A percentile compares a stretch with the other conserved stretches of the same genome.
Conservation (phyloP, 2,888 invertebrate species). For the Cerastis leucographa region DNA sequence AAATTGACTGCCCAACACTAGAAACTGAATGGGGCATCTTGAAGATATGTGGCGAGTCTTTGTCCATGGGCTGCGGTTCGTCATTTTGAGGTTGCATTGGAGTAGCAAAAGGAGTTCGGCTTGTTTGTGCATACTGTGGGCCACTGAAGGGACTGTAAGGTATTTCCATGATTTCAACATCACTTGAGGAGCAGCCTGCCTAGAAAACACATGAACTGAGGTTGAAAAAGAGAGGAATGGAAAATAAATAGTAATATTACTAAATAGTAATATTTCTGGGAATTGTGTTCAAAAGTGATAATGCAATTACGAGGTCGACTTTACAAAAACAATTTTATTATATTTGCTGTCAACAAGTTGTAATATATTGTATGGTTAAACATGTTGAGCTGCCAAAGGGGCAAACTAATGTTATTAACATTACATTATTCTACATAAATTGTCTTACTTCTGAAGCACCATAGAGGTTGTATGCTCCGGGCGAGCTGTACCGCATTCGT, state of each 20-base stretch:
- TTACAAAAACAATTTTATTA: neutral
- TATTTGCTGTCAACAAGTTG: slow-evolving; percentile 6
- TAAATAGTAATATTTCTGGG: no score
- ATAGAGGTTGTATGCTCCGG: slow-evolving; percentile 69
- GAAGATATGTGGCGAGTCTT: slow-evolving; percentile 61
- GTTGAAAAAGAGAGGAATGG: neutral
- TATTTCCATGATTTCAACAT: slow-evolving; percentile 68
- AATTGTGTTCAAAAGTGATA: neutral
- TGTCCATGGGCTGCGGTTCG: slow-evolving; percentile 69
- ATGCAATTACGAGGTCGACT: neutral
- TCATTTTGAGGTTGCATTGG: slow-evolving; percentile 69
- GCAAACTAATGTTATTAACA: neutral
- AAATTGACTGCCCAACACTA: slow-evolving; percentile 70
- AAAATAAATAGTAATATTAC: neutral
- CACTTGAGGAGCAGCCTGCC: slow-evolving; percentile 67
- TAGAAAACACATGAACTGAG: slow-evolving; percentile 57
- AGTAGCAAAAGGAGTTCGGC: slow-evolving; percentile 63
- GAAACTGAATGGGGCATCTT: slow-evolving; percentile 72
- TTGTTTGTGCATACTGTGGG: slow-evolving; percentile 52
- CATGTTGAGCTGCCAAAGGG: slow-evolving; percentile 5
- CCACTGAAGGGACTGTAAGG: slow-evolving; percentile 68
- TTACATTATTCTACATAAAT: slow-evolving; percentile 2
- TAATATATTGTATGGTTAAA: neutral
- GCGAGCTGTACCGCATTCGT: slow-evolving; percentile 75
- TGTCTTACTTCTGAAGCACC: slow-evolving; percentile 73